Evolutionary conservation across 2,797 vertebrate genomes (phyloP), one percentile per base, ranked within the genome.

Genomic region (Lophotriccus pileatus): DNA sequence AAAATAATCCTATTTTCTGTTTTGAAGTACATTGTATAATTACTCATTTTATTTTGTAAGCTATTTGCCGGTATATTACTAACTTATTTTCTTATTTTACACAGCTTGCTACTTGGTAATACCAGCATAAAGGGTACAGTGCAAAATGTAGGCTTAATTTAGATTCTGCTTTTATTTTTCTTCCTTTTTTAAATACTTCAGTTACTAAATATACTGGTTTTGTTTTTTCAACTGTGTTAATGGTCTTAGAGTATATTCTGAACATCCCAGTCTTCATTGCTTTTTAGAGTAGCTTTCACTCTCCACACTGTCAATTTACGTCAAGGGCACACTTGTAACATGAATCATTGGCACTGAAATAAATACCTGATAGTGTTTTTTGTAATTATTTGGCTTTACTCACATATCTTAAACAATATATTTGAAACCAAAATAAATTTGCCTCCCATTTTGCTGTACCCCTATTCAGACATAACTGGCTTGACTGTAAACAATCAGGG

Each of bases 1-100:
- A 64, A 93, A 94, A 94, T 83, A 93, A 67, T 49, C 49, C 23
- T 49, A 34, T 64, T 89, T 93, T 82, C 62, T 82, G 44, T 82
- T 90, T 88, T 84, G 44, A 90, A 68, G 23, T 76, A 62, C 25
- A 76, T 52, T 19, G 63, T 87, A 39, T 86, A 96, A 89, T 91
- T 91, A 84, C 49, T 94, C 10, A 13, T 87, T 91, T 94, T 91
- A 90, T 95, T 95, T 94, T 94, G 37, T 56, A 68, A 72, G 52
- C 68, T 93, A 85, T 93, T 93, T 93, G 39, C 56, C 50, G 49
- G 56, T 64, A 49, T 41, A 41, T 93, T 88, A 77, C 73, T 44
- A 89, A 90, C 52, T 80, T 92, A 68, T 93, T 96, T 88, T 77
- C 63, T 60, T 81, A 91, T 94, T 95, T 94, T 91, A 87, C 78